These are phyloP conservation scores for Drosophila ficusphila DNA, from an alignment of 1,140 invertebrate species.

Conservation along the genomic window DNA sequence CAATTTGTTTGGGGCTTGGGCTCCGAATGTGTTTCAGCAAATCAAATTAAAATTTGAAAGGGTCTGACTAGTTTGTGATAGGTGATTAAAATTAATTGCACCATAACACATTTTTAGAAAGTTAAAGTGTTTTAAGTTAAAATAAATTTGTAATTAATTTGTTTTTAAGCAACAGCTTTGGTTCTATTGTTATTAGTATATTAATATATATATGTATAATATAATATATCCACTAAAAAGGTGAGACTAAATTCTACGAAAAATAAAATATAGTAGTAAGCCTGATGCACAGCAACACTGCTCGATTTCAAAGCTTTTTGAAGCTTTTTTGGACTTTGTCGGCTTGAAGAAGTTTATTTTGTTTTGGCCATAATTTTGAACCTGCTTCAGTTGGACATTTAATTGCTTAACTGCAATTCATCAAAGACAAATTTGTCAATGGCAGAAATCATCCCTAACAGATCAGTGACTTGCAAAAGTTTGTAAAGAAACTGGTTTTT, in stretches of 20 bases:
- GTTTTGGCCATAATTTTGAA: slow-evolving; percentile 10
- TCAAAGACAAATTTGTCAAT: slow-evolving; percentile 35
- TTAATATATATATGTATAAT: neutral
- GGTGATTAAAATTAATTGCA: neutral
- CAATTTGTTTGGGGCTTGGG: slow-evolving; percentile 17
- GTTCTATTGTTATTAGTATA: no score
- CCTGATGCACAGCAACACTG: slow-evolving; percentile 58
- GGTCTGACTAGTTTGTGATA: neutral
- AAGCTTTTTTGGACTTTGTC: slow-evolving; percentile 11
- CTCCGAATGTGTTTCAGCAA: neutral
- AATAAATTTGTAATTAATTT: neutral
- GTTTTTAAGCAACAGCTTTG: no score
- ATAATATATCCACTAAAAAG: no score
- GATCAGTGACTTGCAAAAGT: slow-evolving; percentile 27
- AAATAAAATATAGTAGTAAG: slow-evolving; percentile 1
- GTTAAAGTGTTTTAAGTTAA: no score
- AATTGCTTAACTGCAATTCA: slow-evolving; percentile 35
- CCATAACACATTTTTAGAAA: neutral
- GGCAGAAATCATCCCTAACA: slow-evolving; percentile 33
- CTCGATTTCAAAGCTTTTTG: slow-evolving; percentile 30
- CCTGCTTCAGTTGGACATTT: slow-evolving; percentile 13
- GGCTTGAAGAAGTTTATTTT: slow-evolving; percentile 2
- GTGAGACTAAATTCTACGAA: no score
- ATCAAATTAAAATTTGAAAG: slow-evolving; percentile 3
- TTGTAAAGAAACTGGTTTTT: slow-evolving; percentile 38